Base-by-base conservation (phyloP, 30 jellyfish, hydroid and myxozoan species). In the Haliclystus octoradiatus region DNA sequence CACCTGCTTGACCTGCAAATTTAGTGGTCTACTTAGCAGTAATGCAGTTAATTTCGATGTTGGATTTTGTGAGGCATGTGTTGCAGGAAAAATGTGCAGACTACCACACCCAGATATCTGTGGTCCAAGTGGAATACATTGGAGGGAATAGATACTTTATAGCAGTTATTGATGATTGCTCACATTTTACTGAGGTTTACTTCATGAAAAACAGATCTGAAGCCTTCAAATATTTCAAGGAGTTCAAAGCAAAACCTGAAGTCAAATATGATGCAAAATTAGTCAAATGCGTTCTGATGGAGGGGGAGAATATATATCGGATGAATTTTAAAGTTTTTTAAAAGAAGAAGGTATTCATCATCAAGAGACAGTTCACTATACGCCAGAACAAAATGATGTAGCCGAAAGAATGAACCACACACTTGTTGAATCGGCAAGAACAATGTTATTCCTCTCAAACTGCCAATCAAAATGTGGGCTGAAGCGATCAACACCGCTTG, bases 401-500 rank as follows among this genome's bases (percentile, higher is more conserved):
- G 57, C 77, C 26, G 78, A 74, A 63, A 47, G 85, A 46, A 61
- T 74, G 77, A 74, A 74, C 70, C 27, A 77, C 23, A 62, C 77
- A 19, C 46, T 62, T 61, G 66, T 74, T 2, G 85, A 74, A 50
- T 5, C 85, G 27, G 76, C 77, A 9, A 29, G 69, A 46, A 14
- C 76, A 0, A 47, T 9, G 73, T 13, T 63, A 13, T 25, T 26
- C 77, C 40, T 25, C 30, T 77, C 46, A 74, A 74, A 34, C 12
- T 74, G 33, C 77, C 85, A 24, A 30, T 31, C 52, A 32, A 61
- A 46, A 62, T 74, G 34, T 63, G 85, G 78, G 85, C 85, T 23
- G 78, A 74, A 28, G 85, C 85, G 24, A 50, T 62, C 60, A 74
- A 74, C 32, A 74, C 85, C 19, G 70, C 77, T 30, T 69, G 62